A percentile compares a stretch with the other conserved stretches of the same genome.
Evolutionary conservation across 2,797 vertebrate species (phyloP).

Genomic region (Onychomys arenicola): DNA sequence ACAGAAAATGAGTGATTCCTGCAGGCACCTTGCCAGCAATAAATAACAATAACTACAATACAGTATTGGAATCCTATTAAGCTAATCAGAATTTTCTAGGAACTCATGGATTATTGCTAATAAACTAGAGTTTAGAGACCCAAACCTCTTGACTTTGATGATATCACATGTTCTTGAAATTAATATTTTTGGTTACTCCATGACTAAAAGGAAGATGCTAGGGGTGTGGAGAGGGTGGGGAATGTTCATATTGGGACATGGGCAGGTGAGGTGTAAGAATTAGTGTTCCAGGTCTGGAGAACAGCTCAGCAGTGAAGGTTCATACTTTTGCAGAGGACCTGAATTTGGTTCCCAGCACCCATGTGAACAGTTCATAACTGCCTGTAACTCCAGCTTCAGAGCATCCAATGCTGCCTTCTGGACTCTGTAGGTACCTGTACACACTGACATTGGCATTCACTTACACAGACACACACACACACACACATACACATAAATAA

Average conservation of each 20-base stretch:
- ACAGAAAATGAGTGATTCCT: background rate
- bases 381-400: background rate
- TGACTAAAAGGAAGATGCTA: background rate
- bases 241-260: background rate
- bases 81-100: conserved; percentile 11
- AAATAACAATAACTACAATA: background rate
- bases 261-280: background rate
- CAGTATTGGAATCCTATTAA: background rate
- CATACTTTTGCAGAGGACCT: background rate
- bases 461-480: background rate
- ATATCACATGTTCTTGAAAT: background rate
- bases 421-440: background rate
- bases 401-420: background rate
- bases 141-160: conserved; percentile 8
- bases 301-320: background rate
- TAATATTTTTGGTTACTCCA: background rate
- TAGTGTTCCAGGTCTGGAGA: background rate
- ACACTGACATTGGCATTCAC: background rate
- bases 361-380: background rate
- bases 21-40: background rate
- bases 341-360: background rate
- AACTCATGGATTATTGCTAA: conserved; percentile 32
- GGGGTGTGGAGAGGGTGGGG: background rate
- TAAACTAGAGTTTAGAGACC: conserved; percentile 32
- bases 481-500: background rate